Percentiles rank a stretch among this genome's conserved stretches.
Evolutionary conservation across 2,113 vertebrate genomes (phyloP).

Genomic region (cattle (Bos taurus)): DNA sequence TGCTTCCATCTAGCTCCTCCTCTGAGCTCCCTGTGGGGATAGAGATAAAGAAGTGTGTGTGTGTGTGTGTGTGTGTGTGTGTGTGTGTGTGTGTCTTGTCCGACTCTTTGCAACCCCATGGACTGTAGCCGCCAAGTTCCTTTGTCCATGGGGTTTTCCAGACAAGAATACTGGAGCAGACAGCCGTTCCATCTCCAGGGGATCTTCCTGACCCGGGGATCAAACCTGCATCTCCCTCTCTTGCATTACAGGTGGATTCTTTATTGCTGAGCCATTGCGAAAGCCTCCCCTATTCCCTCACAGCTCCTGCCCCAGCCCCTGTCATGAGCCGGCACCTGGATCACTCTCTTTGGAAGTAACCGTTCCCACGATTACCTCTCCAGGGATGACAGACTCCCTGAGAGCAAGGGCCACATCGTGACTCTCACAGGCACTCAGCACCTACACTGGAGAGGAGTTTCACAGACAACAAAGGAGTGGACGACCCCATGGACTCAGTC

Average conservation of each 20-base stretch:
- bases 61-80: too few species aligned
- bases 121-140: neutral
- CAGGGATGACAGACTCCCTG: neutral
- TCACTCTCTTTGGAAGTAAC: neutral
- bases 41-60: neutral
- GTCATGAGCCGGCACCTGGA: neutral
- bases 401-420: neutral
- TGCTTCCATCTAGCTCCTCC: neutral
- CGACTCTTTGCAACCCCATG: neutral
- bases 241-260: neutral
- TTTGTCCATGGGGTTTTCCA: neutral
- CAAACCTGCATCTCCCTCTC: neutral
- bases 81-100: neutral
- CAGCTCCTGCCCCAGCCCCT: neutral
- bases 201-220: neutral
- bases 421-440: neutral
- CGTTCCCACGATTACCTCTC: neutral
- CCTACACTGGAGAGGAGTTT: too few species aligned
- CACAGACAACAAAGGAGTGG: neutral
- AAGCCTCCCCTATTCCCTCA: neutral
- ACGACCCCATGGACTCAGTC: neutral
- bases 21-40: neutral
- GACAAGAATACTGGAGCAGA: neutral
- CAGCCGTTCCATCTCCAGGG: neutral
- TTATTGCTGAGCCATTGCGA: neutral